Evolutionary conservation across 2,113 vertebrate genomes (phyloP), one percentile per base, ranked within the genome.

Genomic region (Amia ocellicauda): DNA sequence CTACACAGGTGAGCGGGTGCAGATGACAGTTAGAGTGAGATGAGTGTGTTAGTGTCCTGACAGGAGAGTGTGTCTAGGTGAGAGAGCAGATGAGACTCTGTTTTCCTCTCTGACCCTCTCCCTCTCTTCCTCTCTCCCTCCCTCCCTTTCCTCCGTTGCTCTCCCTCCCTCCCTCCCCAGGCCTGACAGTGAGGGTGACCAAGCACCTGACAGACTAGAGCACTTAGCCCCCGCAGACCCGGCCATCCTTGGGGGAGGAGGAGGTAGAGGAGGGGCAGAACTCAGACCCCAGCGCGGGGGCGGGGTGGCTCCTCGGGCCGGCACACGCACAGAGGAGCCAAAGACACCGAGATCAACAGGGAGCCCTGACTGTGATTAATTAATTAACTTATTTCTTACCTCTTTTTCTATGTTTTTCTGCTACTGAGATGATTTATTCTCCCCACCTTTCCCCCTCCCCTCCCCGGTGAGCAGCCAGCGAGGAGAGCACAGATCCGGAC

Each of bases 261-360:
- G 49, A 51, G 50, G 36, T 16, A 58, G 68, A 60, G 67, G 45
- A 42, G 57, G 62, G 16, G n/a, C n/a, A n/a, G n/a, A n/a, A n/a
- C n/a, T n/a, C n/a, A n/a, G n/a, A n/a, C n/a, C n/a, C n/a, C n/a
- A n/a, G n/a, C n/a, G n/a, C n/a, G n/a, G n/a, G n/a, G n/a, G n/a
- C n/a, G n/a, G n/a, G n/a, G n/a, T n/a, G n/a, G n/a, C n/a, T n/a
- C n/a, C n/a, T n/a, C n/a, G n/a, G n/a, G 58, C 69, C 53, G 75
- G 74, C 69, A 76, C 79, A 75, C 77, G 61, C 47, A 64, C 47
- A 41, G 74, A 74, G 58, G 76, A 83, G 75, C 77, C 78, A 70
- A 82, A 79, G 56, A 65, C 62, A 31, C 63, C 68, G 66, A 75
- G 71, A 62, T 76, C 58, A 20, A 70, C 31, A 7, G 31, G 71